Evolutionary conservation across 2,113 vertebrate genomes (phyloP).

Genomic region (Pituophis catenifer): DNA sequence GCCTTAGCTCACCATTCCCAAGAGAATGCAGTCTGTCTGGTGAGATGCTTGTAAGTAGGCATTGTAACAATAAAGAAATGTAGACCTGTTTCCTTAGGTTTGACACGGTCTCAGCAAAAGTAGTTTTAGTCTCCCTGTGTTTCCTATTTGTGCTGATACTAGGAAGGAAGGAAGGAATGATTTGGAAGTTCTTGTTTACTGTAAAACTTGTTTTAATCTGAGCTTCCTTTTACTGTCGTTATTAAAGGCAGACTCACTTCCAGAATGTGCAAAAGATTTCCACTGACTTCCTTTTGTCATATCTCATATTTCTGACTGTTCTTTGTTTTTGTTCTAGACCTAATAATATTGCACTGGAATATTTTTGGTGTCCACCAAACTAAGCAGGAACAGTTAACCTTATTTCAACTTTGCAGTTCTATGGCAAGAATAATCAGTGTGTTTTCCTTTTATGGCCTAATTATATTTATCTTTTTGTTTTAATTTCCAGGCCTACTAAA

Average conservation of each 20-base stretch:
- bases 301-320: background rate
- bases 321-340: background rate
- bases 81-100: background rate
- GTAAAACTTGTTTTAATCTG: background rate
- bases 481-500: constrained; percentile 45
- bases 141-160: background rate
- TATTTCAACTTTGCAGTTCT: background rate
- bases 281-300: background rate
- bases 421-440: background rate
- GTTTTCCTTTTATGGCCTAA: background rate
- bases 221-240: background rate
- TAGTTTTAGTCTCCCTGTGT: background rate
- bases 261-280: background rate
- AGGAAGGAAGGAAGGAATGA: background rate
- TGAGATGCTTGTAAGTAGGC: background rate
- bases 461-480: constrained; percentile 34
- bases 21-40: background rate
- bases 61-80: background rate
- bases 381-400: background rate
- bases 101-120: background rate
- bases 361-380: background rate
- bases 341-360: background rate
- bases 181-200: background rate
- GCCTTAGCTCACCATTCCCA: background rate
- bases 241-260: background rate